Base-by-base conservation (phyloP, 2,888 invertebrate species). In the Baronia brevicornis region DNA sequence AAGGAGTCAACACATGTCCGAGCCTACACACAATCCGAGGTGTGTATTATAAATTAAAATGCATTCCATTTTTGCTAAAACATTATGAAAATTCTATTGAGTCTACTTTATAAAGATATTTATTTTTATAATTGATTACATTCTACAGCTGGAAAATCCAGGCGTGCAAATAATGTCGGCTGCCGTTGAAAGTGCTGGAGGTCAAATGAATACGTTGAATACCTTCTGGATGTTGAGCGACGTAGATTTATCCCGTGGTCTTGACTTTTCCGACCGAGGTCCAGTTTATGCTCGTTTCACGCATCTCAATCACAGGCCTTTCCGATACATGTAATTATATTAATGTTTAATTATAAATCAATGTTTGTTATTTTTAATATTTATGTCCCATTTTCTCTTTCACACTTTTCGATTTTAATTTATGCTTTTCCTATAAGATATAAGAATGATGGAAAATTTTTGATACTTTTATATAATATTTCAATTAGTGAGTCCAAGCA, bases 171-270 rank as follows among this genome's bases (percentile, higher is more conserved):
- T 91, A 7, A 60, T 69, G 1, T 79, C 78, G 0, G 64, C 87
- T 0, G 51, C 69, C 15, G 54, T 90, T 2, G 70, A 85, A 46
- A 61, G 88, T 12, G 47, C 68, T 5, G 75, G 72, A 2, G 84
- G 85, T 0, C 51, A 58, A 10, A 47, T 72, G 0, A 93, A 93
- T 62, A 65, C 68, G 0, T 56, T 94, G 8, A 74, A 85, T 44
- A 94, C 93, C 0, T 91, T 87, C 74, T 95, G 94, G 94, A 91
- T 90, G 84, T 87, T 88, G 60, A 92, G 92, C 28, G 91, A 93
- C 49, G 88, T 94, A 22, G 91, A 95, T 60, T 66, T 95, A 23
- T 91, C 92, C 0, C 87, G 91, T 11, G 95, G 94, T 0, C 80
- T 95, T 29, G 94, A 95, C 73, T 95, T 95, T 67, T 85, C 86